Conservation (phyloP, 2,888 invertebrate genomes). For the Conops quadrifasciatus region DNA sequence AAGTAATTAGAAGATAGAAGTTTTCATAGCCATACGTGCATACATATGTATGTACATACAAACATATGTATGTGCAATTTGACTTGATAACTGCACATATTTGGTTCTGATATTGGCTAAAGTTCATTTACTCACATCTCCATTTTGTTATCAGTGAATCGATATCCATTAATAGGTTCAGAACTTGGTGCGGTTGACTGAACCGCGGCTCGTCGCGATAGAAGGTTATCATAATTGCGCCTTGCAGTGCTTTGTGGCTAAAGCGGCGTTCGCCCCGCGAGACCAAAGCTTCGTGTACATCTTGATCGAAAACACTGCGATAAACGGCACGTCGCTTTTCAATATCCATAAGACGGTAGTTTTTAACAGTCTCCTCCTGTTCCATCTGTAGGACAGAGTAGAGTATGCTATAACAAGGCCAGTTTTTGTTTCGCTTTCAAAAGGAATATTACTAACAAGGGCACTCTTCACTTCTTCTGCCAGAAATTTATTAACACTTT, state of each 20-base stretch:
- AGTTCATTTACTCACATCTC: constrained; percentile 97
- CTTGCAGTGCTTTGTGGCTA: constrained; percentile 91
- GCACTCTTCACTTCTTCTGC: constrained; percentile 73
- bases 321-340: constrained; percentile 85
- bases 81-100: too few species aligned
- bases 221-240: constrained; percentile 97
- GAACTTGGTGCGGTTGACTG: constrained; percentile 95
- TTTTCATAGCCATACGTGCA: too few species aligned
- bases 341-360: constrained; percentile 76
- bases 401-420: too few species aligned
- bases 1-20: too few species aligned
- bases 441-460: constrained; percentile 55
- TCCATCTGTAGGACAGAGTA: constrained; percentile 67
- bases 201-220: constrained; percentile 97
- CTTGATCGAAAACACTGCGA: constrained; percentile 87
- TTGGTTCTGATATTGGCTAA: too few species aligned
- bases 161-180: constrained; percentile 95
- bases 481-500: constrained; percentile 77
- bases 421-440: too few species aligned
- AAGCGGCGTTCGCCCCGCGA: constrained; percentile 80
- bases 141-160: constrained; percentile 98
- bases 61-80: not conserved
- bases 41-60: constrained; percentile 6
- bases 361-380: constrained; percentile 71
- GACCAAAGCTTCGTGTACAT: constrained; percentile 83